Base-by-base conservation (phyloP, 2,888 invertebrate genomes). In the Boloria selene region DNA sequence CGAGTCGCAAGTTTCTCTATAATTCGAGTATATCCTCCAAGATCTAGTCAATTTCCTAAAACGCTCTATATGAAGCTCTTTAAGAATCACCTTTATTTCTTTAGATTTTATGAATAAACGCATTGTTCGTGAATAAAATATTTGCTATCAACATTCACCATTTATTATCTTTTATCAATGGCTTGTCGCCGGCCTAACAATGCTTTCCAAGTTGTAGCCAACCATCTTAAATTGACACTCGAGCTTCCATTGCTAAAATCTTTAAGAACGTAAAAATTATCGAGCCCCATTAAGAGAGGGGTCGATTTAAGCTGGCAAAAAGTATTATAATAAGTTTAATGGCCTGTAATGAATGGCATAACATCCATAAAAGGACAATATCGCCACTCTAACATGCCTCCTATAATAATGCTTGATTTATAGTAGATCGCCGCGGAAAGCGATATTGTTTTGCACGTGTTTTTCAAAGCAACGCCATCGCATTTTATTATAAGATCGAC, bases 291-390 rank as follows among this genome's bases (percentile, higher is more conserved):
- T 70, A 63, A 65, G 68, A 61, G 75, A 74, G 60, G 71, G 86
- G 59, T 81, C 87, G 72, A 45, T 17, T 44, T 74, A 72, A 4
- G 64, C 65, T 84, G 85, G 89, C 83, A 78, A 81, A 50, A 75
- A 74, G 79, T 75, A 75, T 86, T 86, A 91, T 91, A 92, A 90
- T 89, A 84, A 87, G 85, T 88, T 91, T 90, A 92, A 92, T 92
- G 92, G 90, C 86, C 81, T 90, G 92, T 90, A 92, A 91, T 91
- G 91, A 90, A 92, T 90, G 85, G 88, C 82, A 88, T 90, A 90
- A 92, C 92, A 92, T 90, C 91, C 85, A 92, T 92, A 90, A 91
- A 88, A 83, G 83, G 82, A 92, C 92, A 92, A 92, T 89, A 85
- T 81, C 80, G 84, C 83, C 85, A 88, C 91, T 90, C 88, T 87